phyloP scores from a whole-genome alignment of 2,113 vertebrate species.

The Ia io region DNA sequence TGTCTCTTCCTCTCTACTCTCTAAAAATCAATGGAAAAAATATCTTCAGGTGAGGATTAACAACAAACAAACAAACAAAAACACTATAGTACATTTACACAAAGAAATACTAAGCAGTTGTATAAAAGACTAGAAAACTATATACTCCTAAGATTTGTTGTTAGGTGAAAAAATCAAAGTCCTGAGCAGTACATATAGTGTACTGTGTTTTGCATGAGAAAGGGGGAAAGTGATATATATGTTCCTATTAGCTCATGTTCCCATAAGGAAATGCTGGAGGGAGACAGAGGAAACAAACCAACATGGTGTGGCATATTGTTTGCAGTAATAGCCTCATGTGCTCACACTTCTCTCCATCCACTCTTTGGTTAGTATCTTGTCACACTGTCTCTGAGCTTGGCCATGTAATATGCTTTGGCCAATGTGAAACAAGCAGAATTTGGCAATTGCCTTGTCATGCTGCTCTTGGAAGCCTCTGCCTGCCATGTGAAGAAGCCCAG shows the following conservation, averaged over 20 bases:
- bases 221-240: background rate
- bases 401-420: background rate
- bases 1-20: background rate
- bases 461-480: background rate
- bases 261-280: background rate
- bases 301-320: background rate
- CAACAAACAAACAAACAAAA: background rate
- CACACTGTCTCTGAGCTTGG: background rate
- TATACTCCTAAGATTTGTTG: background rate
- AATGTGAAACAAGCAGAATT: background rate
- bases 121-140: background rate
- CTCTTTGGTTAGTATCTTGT: background rate
- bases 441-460: background rate
- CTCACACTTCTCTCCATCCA: background rate
- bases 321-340: background rate
- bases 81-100: background rate
- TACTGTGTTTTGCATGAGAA: background rate
- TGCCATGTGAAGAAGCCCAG: background rate
- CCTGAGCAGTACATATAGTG: background rate
- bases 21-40: background rate
- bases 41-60: background rate
- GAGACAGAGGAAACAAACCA: background rate
- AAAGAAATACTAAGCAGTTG: background rate
- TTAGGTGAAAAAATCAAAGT: background rate
- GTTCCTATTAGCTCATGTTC: background rate